Conservation (phyloP, 23 tunicate genomes). For the Phallusia fumigata region DNA sequence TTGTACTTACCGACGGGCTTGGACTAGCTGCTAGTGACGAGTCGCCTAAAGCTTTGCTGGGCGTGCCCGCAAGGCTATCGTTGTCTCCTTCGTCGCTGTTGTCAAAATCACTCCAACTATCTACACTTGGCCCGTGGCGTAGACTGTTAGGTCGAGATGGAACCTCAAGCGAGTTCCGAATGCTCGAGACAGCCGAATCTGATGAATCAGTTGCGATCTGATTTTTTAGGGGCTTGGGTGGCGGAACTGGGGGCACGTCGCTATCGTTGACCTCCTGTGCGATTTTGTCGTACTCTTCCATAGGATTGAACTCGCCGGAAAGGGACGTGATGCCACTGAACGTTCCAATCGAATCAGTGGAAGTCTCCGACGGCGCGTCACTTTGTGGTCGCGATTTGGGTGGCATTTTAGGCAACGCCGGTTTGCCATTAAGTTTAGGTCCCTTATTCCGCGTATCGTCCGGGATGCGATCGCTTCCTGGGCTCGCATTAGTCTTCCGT, state of each 20-base stretch:
- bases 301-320: slow-evolving; percentile 19
- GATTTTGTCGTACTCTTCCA: slow-evolving; percentile 33
- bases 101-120: slow-evolving; percentile 66
- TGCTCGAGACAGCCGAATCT: slow-evolving; percentile 41
- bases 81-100: slow-evolving; percentile 46
- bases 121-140: slow-evolving; percentile 2
- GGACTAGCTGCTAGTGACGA: slow-evolving; percentile 16
- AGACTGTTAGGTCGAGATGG: slow-evolving; percentile 27
- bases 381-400: slow-evolving; percentile 12
- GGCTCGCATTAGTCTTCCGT: background rate
- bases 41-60: background rate
- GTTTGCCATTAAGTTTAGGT: background rate
- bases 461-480: background rate
- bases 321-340: background rate
- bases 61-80: slow-evolving; percentile 19
- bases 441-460: background rate
- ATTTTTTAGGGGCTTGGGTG: background rate
- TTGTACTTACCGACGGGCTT: slow-evolving; percentile 22
- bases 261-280: slow-evolving; percentile 32
- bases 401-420: background rate
- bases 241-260: background rate
- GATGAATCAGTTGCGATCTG: background rate
- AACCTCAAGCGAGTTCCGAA: slow-evolving; percentile 70
- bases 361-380: slow-evolving; percentile 11
- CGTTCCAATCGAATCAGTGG: background rate